Base-by-base conservation (phyloP, 2,888 invertebrate genomes). In the Acleris laterana region DNA sequence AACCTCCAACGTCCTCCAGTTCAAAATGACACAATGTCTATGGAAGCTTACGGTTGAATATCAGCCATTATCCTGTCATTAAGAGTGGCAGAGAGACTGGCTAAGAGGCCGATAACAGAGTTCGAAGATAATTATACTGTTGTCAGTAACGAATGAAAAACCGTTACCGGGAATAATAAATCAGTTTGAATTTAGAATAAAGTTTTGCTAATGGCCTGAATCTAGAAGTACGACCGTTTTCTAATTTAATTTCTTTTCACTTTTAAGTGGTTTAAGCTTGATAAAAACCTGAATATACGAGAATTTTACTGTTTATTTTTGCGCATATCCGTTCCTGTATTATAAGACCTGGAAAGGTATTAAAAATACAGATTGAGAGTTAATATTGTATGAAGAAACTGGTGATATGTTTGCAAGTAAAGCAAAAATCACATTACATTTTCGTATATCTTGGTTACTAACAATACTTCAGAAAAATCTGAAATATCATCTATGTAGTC, bases 21-120 rank as follows among this genome's bases (percentile, higher is more conserved):
- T 69, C 69, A 58, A 70, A 71, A 69, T 63, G 66, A 58, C 68
- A 68, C 69, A 69, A 72, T 78, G 70, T 64, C 58, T 72, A 74
- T 73, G 70, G 72, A 73, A 68, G 67, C 73, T 68, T 70, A 71
- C 71, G 72, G 69, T 71, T 69, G 44, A 60, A 65, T 76, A 74
- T 75, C 78, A 72, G 68, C 68, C 62, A 73, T 77, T 75, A 76
- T 70, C 70, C 66, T 72, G 75, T 74, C 74, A 69, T 72, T 73
- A 65, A 68, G 63, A 75, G 57, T 70, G 73, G 64, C 76, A 75
- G 74, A 20, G 48, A 52, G 58, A 58, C 63, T 58, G 63, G 57
- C 58, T 59, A 52, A 53, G 53, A 56, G 9, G 6, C 38, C 48
- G 64, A 64, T 63, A 59, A 58, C 28, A 46, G 51, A 17, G 46